Evolutionary conservation across 2,113 vertebrate species (phyloP).

Genomic region (Myodes glareolus): DNA sequence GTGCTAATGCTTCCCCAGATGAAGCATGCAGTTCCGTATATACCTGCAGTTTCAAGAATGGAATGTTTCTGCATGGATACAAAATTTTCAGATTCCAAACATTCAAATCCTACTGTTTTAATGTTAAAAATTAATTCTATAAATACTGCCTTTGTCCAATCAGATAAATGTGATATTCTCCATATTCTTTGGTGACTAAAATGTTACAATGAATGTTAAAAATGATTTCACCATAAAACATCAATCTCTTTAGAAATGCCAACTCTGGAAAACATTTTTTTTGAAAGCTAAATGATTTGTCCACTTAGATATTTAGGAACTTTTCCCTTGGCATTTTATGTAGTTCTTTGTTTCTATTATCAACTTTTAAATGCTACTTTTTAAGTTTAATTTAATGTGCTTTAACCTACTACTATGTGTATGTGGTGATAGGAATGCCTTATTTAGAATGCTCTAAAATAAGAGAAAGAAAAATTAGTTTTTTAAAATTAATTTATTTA

Average conservation of each 20-base stretch:
- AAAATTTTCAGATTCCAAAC: neutral
- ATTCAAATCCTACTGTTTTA: neutral
- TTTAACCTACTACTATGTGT: neutral
- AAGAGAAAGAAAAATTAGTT: neutral
- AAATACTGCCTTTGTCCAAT: neutral
- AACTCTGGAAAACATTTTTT: neutral
- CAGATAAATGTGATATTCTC: neutral
- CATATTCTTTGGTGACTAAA: neutral
- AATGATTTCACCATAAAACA: neutral
- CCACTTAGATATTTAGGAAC: neutral
- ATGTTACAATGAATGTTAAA: slow-evolving; percentile 2
- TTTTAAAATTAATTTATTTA: no score
- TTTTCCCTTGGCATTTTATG: neutral
- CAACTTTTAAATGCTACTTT: neutral
- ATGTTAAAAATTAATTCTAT: slow-evolving; percentile 36
- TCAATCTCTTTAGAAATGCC: neutral
- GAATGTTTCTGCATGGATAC: neutral
- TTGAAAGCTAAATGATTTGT: neutral
- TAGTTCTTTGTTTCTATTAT: neutral
- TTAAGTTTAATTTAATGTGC: neutral
- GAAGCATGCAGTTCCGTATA: neutral
- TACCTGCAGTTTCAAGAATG: neutral
- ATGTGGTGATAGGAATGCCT: neutral
- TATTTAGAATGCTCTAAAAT: neutral
- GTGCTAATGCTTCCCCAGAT: neutral